Evolutionary conservation across 2,113 vertebrate species (phyloP).

Genomic region (Erpornis zantholeuca): DNA sequence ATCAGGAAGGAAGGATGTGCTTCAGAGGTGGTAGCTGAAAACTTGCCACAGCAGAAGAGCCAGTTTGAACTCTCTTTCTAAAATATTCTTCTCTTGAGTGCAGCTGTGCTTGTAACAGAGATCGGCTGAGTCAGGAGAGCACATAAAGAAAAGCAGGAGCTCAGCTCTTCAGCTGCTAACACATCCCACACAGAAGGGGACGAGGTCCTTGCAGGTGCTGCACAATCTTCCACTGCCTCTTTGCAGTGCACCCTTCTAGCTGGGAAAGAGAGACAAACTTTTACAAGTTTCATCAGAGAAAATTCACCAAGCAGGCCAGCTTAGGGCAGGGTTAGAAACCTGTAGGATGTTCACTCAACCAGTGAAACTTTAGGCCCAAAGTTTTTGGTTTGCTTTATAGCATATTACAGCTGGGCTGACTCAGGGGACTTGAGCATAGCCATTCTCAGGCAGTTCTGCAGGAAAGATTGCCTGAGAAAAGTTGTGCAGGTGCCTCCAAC

Average conservation of each 20-base stretch:
- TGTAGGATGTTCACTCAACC: not conserved
- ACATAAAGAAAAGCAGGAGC: conserved; percentile 33
- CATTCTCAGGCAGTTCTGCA: not conserved
- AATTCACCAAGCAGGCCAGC: not conserved
- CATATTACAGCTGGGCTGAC: not conserved
- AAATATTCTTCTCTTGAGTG: not conserved
- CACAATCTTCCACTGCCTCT: not conserved
- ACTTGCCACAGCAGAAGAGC: not conserved
- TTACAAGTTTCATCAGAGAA: not conserved
- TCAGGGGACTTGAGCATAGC: not conserved
- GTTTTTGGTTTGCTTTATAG: not conserved
- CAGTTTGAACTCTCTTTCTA: not conserved
- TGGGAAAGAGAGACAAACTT: not conserved
- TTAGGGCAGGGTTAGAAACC: not conserved
- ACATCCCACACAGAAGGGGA: conserved; percentile 18
- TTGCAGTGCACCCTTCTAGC: not conserved
- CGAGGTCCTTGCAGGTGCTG: not conserved
- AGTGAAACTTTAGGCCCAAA: not conserved
- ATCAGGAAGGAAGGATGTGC: not conserved
- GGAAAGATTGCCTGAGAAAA: not conserved
- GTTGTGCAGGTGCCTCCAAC: not conserved
- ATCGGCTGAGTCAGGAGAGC: conserved; percentile 30
- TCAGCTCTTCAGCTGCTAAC: conserved; percentile 33
- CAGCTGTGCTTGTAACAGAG: conserved; percentile 5
- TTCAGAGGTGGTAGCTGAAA: not conserved